Evolutionary conservation across 2,797 vertebrate genomes (phyloP).

Genomic region (Eulemur rubriventer): DNA sequence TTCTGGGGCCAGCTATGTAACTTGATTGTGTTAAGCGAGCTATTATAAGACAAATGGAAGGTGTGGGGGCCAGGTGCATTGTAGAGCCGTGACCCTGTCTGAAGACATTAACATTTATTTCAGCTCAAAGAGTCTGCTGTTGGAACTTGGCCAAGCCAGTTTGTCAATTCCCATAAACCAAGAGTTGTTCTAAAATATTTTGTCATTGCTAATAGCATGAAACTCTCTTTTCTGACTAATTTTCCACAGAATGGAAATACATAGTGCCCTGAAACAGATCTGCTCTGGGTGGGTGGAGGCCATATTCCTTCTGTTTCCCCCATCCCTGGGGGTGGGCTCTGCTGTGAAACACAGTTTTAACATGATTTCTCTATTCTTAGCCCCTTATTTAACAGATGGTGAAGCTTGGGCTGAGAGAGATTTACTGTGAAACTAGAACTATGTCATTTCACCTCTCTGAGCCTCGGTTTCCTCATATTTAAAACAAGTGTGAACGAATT

Average conservation of each 20-base stretch:
- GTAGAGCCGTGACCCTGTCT: neutral
- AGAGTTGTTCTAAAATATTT: neutral
- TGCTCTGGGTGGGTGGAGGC: neutral
- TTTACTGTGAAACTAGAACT: neutral
- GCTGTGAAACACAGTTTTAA: neutral
- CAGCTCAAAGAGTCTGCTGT: neutral
- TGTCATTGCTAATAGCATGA: neutral
- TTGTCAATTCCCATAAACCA: neutral
- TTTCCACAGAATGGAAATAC: neutral
- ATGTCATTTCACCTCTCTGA: neutral
- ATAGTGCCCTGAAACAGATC: neutral
- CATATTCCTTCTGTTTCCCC: neutral
- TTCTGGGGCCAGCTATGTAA: neutral
- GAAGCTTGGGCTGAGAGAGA: neutral
- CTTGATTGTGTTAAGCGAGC: neutral
- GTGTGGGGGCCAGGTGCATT: neutral
- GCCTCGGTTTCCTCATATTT: neutral
- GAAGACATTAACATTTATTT: neutral
- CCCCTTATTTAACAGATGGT: neutral
- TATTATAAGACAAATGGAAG: neutral
- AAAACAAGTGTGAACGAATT: neutral
- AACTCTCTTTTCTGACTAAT: neutral
- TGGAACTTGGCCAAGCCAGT: neutral
- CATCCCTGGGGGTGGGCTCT: neutral
- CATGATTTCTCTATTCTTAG: neutral